Conservation (phyloP, 2,113 vertebrate genomes). For the Eonycteris spelaea region DNA sequence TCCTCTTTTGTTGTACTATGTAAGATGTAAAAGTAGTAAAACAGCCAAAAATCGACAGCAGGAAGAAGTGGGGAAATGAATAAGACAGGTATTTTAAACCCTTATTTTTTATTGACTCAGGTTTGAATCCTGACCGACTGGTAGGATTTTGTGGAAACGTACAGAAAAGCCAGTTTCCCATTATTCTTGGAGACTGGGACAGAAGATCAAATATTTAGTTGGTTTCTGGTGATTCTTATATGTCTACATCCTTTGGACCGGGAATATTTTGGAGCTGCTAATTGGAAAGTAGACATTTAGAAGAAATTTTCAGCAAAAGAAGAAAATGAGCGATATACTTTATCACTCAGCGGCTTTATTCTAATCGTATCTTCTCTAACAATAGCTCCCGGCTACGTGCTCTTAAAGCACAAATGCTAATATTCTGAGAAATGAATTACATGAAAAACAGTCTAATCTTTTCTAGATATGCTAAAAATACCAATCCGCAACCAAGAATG, state of each 20-base stretch:
- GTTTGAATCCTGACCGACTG: not conserved
- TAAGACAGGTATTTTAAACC: not conserved
- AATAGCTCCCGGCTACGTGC: conserved; percentile 48
- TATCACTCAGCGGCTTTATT: conserved; percentile 42
- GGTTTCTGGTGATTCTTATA: not conserved
- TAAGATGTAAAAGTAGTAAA: not conserved
- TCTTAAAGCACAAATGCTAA: conserved; percentile 66
- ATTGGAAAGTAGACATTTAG: conserved; percentile 24
- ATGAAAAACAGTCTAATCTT: conserved; percentile 57
- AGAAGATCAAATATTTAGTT: not conserved
- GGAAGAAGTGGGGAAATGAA: not conserved
- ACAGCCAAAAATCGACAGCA: not conserved
- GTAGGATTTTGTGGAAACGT: not conserved
- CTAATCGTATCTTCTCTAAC: conserved; percentile 45
- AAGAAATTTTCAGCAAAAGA: conserved; percentile 54
- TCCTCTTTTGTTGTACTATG: not conserved
- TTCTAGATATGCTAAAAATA: conserved; percentile 66
- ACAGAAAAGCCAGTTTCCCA: not conserved
- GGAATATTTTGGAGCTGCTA: conserved; percentile 7
- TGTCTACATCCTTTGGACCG: not conserved
- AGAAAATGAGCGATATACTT: not conserved
- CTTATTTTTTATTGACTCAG: not conserved
- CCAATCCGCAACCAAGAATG: conserved; percentile 30
- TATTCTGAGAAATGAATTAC: conserved; percentile 63
- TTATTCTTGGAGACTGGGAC: not conserved